Base-by-base conservation (phyloP, 2,888 invertebrate species). In the Chesias legatella region DNA sequence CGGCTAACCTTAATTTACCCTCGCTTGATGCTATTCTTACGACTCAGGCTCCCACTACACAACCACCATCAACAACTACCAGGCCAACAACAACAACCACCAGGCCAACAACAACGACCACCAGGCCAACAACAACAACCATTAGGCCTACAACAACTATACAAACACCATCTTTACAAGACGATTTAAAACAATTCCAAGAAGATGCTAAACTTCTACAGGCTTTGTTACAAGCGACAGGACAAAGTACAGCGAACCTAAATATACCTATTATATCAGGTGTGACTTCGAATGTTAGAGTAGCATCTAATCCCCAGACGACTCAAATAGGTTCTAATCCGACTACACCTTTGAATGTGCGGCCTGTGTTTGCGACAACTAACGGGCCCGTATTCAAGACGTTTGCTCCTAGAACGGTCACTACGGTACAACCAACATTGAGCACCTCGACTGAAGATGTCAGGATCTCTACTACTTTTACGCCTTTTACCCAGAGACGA, bases 141-240 rank as follows among this genome's bases (percentile, higher is more conserved):
- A 50, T 56, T 3, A 51, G 44, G 28, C 41, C 56, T 22, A 44
- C 52, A 34, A 53, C 55, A 20, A 58, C 59, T 17, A 56, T 64
- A 36, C 70, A 65, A 34, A 68, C 75, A 63, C 65, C 65, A 45
- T 66, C 73, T 20, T 54, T 75, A 29, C 63, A 71, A 46, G 74
- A 77, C 27, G 81, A 86, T 28, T 54, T 83, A n/a, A 77, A 68
- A 64, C 77, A 77, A 58, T 63, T 81, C 36, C 73, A 80, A 66
- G 81, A 85, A 62, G 85, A 89, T 52, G 67, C 80, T 28, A 75
- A 77, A 58, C 63, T 88, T 51, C 66, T 86, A 62, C 73, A 89
- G 69, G 84, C 83, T 37, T 63, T 85, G 43, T 71, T 88, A 62
- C 80, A 85, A 64, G 76, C 78, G 7, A 79, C 79, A 29, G 74